Evolutionary conservation across 2,113 vertebrate genomes (phyloP).

Genomic region (Nerophis ophidion): DNA sequence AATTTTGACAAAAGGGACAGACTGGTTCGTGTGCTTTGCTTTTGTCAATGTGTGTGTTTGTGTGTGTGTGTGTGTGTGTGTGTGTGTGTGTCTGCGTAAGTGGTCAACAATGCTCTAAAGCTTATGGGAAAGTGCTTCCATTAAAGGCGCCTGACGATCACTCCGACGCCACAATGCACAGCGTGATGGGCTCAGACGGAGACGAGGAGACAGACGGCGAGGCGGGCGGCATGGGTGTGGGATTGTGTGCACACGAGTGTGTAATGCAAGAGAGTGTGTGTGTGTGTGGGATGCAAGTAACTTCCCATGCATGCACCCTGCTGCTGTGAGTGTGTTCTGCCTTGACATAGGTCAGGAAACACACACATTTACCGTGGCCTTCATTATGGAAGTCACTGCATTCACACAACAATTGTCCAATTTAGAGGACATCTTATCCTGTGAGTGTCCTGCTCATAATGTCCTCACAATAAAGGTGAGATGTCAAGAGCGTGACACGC

Average conservation of each 20-base stretch:
- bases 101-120: conserved; percentile 52
- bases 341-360: conserved; percentile 33
- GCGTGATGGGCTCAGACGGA: conserved; percentile 18
- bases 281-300: conserved; percentile 40
- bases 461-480: too few relatives aligned
- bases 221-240: conserved; percentile 7
- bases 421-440: too few relatives aligned
- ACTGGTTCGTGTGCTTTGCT: conserved; percentile 6
- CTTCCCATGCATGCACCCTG: conserved; percentile 11
- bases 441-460: too few relatives aligned
- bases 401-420: too few relatives aligned
- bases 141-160: conserved; percentile 33
- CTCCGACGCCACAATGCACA: conserved; percentile 22
- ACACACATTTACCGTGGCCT: background rate
- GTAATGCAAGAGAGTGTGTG: conserved; percentile 47
- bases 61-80: conserved; percentile 12
- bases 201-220: background rate
- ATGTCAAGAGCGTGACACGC: too few relatives aligned
- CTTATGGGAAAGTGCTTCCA: conserved; percentile 49
- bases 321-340: conserved; percentile 41
- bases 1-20: conserved; percentile 33
- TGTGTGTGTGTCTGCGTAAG: conserved; percentile 28
- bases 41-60: conserved; percentile 3
- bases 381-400: background rate
- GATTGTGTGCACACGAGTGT: conserved; percentile 32